Evolutionary conservation across 2,113 vertebrate species (phyloP), one percentile per base, ranked within the genome.

Genomic region (Deroptyus accipitrinus): DNA sequence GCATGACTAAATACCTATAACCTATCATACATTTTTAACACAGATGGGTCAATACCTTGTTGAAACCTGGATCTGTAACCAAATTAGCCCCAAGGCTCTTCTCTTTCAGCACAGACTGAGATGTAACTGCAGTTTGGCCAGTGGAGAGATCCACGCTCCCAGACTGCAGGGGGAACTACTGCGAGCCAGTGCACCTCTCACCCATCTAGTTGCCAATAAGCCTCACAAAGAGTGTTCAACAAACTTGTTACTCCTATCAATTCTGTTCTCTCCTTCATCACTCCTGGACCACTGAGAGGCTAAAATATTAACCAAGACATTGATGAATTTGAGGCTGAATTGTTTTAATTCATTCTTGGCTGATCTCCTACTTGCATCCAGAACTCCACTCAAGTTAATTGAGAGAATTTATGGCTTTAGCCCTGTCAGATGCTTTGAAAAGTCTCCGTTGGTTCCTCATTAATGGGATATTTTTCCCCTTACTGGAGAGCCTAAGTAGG

Each of bases 291-390:
- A 78, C 2, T 10, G 62, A 86, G 88, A 88, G 62, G 39, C 52
- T 79, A 90, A 94, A 94, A 86, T 96, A 96, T 94, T 95, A 90
- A 90, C 20, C 8, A 17, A 70, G 95, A 88, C 86, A 83, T 48
- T 96, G 95, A 95, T 96, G 92, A 95, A 97, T 96, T 76, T 83
- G 85, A 82, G 61, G 55, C 76, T 88, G 92, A 90, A 95, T 96
- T 93, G 66, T 80, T 93, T 81, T 95, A 93, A 92, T 96, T 92
- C 15, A 8, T 91, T 94, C 83, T 81, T 97, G 95, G 95, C 92
- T 46, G 80, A 90, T 74, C 75, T 96, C 86, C 95, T 4, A 0
- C 52, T 86, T 84, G 80, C 66, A 55, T 83, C 76, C 76, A 48
- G 75, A 92, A 88, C 88, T 90, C 76, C 42, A 41, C 68, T 96